Percentiles rank a stretch among this genome's conserved stretches.
Conservation (phyloP, 2,888 invertebrate genomes). For the Carpatolechia fugitivella region DNA sequence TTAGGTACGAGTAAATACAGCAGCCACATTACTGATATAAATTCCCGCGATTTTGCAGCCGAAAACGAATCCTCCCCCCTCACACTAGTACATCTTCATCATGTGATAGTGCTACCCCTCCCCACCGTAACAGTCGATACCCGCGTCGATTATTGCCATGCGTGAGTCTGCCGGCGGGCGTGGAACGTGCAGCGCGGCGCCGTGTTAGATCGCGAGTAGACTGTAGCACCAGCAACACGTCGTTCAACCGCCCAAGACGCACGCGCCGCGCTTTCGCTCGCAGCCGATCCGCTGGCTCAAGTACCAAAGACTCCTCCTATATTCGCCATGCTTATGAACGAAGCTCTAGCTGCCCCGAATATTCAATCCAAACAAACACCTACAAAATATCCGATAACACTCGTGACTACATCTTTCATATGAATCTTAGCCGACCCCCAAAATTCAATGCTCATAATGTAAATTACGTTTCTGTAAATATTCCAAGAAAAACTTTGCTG, state of each 20-base stretch:
- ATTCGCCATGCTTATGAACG: constrained; percentile 48
- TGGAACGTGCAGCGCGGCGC: constrained; percentile 45
- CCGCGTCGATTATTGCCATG: constrained; percentile 45
- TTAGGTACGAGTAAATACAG: no score
- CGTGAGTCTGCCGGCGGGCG: constrained; percentile 43
- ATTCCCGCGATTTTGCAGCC: constrained; percentile 54
- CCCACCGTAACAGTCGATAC: constrained; percentile 32
- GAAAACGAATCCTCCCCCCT: constrained; percentile 52
- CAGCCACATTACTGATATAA: neutral
- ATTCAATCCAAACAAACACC: constrained; percentile 44
- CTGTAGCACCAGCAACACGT: neutral
- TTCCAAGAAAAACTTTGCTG: constrained; percentile 27
- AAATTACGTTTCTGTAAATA: constrained; percentile 10
- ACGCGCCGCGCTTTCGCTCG: constrained; percentile 41
- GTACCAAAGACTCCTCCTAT: constrained; percentile 40
- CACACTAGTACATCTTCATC: constrained; percentile 59
- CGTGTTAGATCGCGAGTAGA: constrained; percentile 35
- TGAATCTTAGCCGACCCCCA: constrained; percentile 31
- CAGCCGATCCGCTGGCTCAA: constrained; percentile 56
- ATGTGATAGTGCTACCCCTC: constrained; percentile 60
- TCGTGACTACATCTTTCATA: constrained; percentile 49
- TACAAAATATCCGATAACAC: constrained; percentile 53
- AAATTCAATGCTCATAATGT: constrained; percentile 17
- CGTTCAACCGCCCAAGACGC: constrained; percentile 10
- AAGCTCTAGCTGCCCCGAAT: constrained; percentile 60